These are phyloP conservation scores for Drosophila pruinosa DNA, from an alignment of 1,140 invertebrate species.

Conservation along the genomic window DNA sequence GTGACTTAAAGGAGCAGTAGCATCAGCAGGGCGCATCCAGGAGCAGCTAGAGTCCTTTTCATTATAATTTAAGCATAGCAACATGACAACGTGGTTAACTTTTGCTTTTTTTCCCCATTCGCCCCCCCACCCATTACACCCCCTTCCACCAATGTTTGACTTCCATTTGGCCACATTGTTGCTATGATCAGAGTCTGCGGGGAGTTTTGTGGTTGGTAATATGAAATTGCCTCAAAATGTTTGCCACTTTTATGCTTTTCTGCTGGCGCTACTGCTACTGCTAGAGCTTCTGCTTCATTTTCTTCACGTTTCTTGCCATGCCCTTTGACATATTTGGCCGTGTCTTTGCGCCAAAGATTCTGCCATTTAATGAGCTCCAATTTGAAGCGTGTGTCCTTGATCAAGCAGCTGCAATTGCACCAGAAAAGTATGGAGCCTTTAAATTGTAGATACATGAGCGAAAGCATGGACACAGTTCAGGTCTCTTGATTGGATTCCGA, in stretches of 20 bases:
- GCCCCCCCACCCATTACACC: background rate
- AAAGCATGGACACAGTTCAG: background rate
- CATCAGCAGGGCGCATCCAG: constrained; percentile 39
- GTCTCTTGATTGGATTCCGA: background rate
- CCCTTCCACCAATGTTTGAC: background rate
- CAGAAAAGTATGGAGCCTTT: constrained; percentile 34
- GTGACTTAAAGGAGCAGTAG: constrained; percentile 28
- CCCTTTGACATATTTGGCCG: constrained; percentile 60
- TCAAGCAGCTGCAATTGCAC: constrained; percentile 11
- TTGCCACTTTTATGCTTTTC: constrained; percentile 57
- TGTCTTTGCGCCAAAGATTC: constrained; percentile 57
- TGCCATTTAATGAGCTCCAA: constrained; percentile 75
- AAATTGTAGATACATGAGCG: constrained; percentile 20
- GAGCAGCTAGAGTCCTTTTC: constrained; percentile 73
- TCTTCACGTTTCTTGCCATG: constrained; percentile 42
- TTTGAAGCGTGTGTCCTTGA: constrained; percentile 65
- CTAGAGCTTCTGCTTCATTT: constrained; percentile 17
- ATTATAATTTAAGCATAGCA: constrained; percentile 80
- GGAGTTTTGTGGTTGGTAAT: constrained; percentile 52
- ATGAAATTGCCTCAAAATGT: constrained; percentile 77
- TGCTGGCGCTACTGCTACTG: background rate
- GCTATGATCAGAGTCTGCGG: constrained; percentile 69
- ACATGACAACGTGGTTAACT: constrained; percentile 80
- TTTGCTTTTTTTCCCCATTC: constrained; percentile 52
- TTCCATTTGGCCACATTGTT: constrained; percentile 33